Percentiles rank a stretch among this genome's conserved stretches.
phyloP scores from a whole-genome alignment of 2,113 vertebrate species.

The Nyctibius bracteatus region DNA sequence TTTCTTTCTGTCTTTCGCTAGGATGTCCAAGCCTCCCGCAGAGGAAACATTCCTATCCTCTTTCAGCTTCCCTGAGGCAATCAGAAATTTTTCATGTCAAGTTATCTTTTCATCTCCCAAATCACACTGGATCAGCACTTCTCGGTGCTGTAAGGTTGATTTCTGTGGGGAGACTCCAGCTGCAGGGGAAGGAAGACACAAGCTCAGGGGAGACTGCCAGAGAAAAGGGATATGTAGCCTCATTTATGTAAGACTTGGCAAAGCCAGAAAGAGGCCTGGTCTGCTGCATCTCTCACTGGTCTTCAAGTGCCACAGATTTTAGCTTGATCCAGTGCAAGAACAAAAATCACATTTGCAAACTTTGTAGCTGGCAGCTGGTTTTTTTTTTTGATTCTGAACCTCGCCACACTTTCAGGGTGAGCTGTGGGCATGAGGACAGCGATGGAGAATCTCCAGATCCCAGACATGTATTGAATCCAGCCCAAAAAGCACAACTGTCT shows the following conservation, averaged over 20 bases:
- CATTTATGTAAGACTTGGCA: neutral
- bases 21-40: neutral
- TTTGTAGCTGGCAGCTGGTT: neutral
- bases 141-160: neutral
- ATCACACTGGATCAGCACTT: constrained; percentile 22
- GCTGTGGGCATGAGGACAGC: rapidly evolving
- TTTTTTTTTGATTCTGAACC: neutral
- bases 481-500: neutral
- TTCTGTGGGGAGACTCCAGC: neutral
- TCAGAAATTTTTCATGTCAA: constrained; percentile 32
- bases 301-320: neutral
- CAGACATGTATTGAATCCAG: neutral
- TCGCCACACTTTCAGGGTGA: neutral
- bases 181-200: neutral
- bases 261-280: neutral
- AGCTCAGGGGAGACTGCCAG: neutral
- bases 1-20: neutral
- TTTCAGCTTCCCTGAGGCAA: neutral
- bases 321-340: neutral
- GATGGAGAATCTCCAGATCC: neutral
- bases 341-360: neutral
- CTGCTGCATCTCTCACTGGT: rapidly evolving
- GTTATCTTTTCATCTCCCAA: constrained; percentile 4
- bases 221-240: neutral
- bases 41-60: neutral